Conservation (phyloP, 1,140 invertebrate species). For the Ylistrum balloti region DNA sequence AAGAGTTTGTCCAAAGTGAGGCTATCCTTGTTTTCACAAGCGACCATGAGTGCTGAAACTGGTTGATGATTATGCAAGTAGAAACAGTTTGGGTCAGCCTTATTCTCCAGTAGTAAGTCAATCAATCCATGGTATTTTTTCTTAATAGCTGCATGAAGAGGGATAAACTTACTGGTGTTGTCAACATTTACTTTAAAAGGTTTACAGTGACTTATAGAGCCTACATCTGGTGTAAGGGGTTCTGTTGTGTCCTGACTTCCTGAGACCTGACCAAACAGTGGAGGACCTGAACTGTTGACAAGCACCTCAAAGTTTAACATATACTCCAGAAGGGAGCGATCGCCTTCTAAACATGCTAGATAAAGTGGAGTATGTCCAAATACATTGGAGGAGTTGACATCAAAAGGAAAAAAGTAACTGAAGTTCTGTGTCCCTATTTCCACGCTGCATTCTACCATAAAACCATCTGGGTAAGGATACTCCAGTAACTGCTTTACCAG, state of each 20-base stretch:
- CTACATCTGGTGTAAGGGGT: slow-evolving; percentile 33
- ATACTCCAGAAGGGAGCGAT: slow-evolving; percentile 60
- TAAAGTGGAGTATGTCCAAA: slow-evolving; percentile 76
- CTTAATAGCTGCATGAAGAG: slow-evolving; percentile 84
- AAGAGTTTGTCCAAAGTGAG: slow-evolving; percentile 88
- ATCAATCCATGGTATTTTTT: slow-evolving; percentile 90
- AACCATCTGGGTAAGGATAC: slow-evolving; percentile 88
- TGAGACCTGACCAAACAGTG: background rate
- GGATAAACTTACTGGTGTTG: slow-evolving; percentile 61
- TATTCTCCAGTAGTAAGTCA: slow-evolving; percentile 88
- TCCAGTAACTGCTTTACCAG: slow-evolving; percentile 88
- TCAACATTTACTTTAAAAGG: slow-evolving; percentile 65
- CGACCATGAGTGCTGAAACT: slow-evolving; percentile 87
- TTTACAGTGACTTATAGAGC: slow-evolving; percentile 30
- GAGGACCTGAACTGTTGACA: slow-evolving; percentile 78
- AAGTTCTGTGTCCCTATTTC: slow-evolving; percentile 61
- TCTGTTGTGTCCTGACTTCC: background rate
- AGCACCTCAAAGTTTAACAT: slow-evolving; percentile 88
- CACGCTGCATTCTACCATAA: slow-evolving; percentile 64
- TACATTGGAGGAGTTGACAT: slow-evolving; percentile 73
- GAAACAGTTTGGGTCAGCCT: slow-evolving; percentile 84
- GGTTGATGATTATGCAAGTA: slow-evolving; percentile 71
- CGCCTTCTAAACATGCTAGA: slow-evolving; percentile 64
- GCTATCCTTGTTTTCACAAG: slow-evolving; percentile 87
- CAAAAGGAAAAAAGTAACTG: slow-evolving; percentile 61